These are phyloP conservation scores for Drosophila robusta DNA, from an alignment of 2,888 invertebrate species.

Conservation along the genomic window DNA sequence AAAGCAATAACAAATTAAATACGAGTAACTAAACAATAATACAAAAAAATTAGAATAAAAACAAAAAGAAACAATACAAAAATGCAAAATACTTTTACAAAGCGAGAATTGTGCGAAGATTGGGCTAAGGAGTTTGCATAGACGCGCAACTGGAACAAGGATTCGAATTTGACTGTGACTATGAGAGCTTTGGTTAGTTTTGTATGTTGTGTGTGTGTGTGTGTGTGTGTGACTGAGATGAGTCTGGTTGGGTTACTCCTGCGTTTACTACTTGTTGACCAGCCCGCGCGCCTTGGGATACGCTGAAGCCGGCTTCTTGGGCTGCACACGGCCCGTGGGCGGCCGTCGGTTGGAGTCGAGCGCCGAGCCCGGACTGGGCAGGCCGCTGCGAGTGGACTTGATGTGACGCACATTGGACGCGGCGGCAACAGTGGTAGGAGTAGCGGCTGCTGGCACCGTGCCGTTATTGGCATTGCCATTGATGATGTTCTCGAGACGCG, in stretches of 20 bases:
- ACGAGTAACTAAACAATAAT: conserved; percentile 27
- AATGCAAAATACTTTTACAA: conserved; percentile 68
- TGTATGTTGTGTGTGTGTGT: conserved; percentile 34
- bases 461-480: conserved; percentile 81
- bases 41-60: conserved; percentile 16
- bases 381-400: conserved; percentile 76
- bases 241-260: conserved; percentile 32
- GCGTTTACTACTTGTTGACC: conserved; percentile 82
- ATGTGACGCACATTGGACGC: conserved; percentile 68
- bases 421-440: conserved; percentile 30
- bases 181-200: conserved; percentile 73
- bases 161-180: conserved; percentile 62
- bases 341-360: conserved; percentile 83
- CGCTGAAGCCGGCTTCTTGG: conserved; percentile 85
- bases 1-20: conserved; percentile 49
- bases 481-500: conserved; percentile 84
- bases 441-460: conserved; percentile 15
- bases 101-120: conserved; percentile 66
- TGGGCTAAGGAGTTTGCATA: conserved; percentile 56
- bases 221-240: conserved; percentile 21
- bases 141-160: conserved; percentile 42
- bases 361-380: conserved; percentile 75
- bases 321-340: conserved; percentile 76
- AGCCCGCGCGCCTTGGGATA: conserved; percentile 85
- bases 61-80: conserved; percentile 33